Conservation (phyloP, 2,797 vertebrate species). For the Gastrophryne carolinensis region DNA sequence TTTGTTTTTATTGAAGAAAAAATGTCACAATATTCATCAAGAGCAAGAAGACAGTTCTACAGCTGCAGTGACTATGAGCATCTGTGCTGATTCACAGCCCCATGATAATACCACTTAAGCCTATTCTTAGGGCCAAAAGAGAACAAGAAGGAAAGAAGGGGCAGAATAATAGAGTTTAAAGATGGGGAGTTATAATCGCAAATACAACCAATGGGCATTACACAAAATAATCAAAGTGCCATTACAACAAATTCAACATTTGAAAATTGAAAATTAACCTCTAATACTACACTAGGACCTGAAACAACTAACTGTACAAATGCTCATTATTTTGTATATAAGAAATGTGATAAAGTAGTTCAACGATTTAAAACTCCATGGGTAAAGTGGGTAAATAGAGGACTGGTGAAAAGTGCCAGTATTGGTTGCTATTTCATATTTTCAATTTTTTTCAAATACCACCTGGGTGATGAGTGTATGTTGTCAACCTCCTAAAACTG, state of each 20-base stretch:
- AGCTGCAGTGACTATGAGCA: slow-evolving; percentile 24
- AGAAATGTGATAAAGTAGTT: too few relatives aligned
- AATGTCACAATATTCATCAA: slow-evolving; percentile 13
- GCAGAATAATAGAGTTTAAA: neutral
- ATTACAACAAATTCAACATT: neutral
- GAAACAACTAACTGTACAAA: too few relatives aligned
- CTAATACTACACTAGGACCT: too few relatives aligned
- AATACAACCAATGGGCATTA: neutral
- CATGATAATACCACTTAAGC: slow-evolving; percentile 5
- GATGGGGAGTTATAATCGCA: neutral
- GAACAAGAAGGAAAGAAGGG: neutral
- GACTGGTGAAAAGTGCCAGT: too few relatives aligned
- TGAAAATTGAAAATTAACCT: too few relatives aligned
- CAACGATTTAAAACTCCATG: too few relatives aligned
- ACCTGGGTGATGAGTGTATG: too few relatives aligned
- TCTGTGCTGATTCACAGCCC: slow-evolving; percentile 24
- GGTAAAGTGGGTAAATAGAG: too few relatives aligned
- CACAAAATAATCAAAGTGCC: neutral
- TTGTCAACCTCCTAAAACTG: too few relatives aligned
- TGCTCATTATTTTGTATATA: too few relatives aligned
- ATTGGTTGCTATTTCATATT: too few relatives aligned
- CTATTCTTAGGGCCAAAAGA: neutral
- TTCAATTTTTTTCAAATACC: too few relatives aligned
- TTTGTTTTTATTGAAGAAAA: neutral
- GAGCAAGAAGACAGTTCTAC: neutral